These are phyloP conservation scores for Hyperoplus lanceolatus DNA, from an alignment of 2,797 vertebrate species.

Conservation along the genomic window DNA sequence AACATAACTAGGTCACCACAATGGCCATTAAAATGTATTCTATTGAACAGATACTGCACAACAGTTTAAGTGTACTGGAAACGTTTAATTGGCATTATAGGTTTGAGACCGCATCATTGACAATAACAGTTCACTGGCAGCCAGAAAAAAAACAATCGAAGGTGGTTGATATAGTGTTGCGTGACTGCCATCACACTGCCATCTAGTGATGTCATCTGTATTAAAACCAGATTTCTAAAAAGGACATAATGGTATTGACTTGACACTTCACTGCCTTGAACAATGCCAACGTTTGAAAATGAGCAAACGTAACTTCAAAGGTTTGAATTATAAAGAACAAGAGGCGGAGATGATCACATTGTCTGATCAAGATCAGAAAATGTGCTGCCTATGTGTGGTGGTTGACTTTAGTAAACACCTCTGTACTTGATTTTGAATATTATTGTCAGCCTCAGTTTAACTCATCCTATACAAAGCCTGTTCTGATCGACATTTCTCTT, in stretches of 20 bases:
- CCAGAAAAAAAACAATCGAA: neutral
- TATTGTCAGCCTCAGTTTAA: conserved; percentile 12
- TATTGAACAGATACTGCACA: neutral
- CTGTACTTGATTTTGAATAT: conserved; percentile 4
- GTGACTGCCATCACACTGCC: conserved; percentile 60
- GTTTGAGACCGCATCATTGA: neutral
- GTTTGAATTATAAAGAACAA: neutral
- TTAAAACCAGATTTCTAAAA: conserved; percentile 12
- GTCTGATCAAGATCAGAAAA: neutral
- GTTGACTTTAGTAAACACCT: conserved; percentile 1
- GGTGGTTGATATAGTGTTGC: neutral
- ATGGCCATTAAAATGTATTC: neutral
- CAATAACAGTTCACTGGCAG: neutral
- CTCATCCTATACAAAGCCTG: neutral
- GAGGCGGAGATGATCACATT: conserved; percentile 9
- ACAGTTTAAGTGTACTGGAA: neutral
- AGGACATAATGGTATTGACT: neutral
- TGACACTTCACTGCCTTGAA: neutral
- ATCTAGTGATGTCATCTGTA: conserved; percentile 59
- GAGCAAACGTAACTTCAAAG: neutral
- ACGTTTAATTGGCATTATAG: conserved; percentile 10
- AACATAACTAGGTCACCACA: neutral
- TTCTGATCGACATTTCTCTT: conserved; percentile 8
- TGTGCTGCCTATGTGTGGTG: neutral
- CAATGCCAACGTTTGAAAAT: neutral